Percentiles rank a stretch among this genome's conserved stretches.
These are phyloP conservation scores for Eupithecia pulchellata DNA, from an alignment of 2,888 invertebrate species.

Conservation along the genomic window DNA sequence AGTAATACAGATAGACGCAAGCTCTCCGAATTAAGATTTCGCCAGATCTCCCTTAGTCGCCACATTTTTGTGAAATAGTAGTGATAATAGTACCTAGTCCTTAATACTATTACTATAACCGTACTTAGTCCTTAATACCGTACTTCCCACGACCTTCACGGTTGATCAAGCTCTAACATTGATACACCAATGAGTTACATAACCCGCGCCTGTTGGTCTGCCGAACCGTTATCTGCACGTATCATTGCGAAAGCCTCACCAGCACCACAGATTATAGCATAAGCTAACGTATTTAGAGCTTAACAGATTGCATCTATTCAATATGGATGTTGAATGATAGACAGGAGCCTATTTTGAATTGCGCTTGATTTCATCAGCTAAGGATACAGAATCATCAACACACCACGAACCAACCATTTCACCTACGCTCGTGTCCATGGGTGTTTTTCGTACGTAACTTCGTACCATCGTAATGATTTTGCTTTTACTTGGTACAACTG, in stretches of 20 bases:
- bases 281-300: slow-evolving; percentile 2
- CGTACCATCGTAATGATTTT: not conserved
- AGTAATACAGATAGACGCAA: not conserved
- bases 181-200: slow-evolving; percentile 46
- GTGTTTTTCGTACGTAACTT: not conserved
- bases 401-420: not conserved
- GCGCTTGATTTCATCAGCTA: not conserved
- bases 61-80: not conserved
- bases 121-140: not conserved
- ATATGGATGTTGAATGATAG: slow-evolving; percentile 8
- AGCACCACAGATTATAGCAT: not conserved
- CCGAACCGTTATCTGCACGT: slow-evolving; percentile 53
- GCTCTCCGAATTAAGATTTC: not conserved
- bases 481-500: not conserved
- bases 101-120: slow-evolving; percentile 7
- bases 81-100: not conserved
- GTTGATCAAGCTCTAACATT: slow-evolving; percentile 54
- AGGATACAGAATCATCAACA: not conserved
- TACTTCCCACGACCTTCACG: slow-evolving; percentile 59
- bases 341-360: not conserved
- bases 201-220: slow-evolving; percentile 46
- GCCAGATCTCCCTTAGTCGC: not conserved
- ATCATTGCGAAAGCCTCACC: slow-evolving; percentile 33
- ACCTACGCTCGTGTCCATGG: not conserved
- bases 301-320: slow-evolving; percentile 11